Evolutionary conservation across 2,888 invertebrate species (phyloP).

Genomic region (Aleiodes leptofemur): DNA sequence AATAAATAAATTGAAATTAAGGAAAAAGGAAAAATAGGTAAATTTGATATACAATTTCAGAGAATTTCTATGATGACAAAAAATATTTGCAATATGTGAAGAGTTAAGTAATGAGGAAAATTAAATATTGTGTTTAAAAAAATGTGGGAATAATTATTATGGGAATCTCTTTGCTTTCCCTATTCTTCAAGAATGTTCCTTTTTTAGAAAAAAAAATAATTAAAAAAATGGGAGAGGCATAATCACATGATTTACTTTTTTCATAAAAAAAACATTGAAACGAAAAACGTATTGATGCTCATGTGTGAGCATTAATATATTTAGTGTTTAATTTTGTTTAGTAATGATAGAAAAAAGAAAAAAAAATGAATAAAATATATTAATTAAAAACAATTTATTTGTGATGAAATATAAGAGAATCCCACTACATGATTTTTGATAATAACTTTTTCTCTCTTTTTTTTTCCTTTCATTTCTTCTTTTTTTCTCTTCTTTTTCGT

Average conservation of each 20-base stretch:
- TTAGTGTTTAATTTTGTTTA: conserved; percentile 66
- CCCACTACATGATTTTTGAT: conserved; percentile 14
- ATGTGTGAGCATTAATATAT: conserved; percentile 56
- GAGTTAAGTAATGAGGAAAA: no score
- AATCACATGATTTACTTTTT: not conserved
- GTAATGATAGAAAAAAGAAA: conserved; percentile 57
- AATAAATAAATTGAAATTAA: conserved; percentile 11
- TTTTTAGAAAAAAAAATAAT: not conserved
- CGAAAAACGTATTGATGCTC: conserved; percentile 57
- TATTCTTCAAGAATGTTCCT: not conserved
- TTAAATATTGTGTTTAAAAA: no score
- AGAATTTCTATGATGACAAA: no score
- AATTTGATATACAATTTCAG: no score
- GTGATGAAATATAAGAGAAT: conserved; percentile 22
- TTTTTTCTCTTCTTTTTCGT: conserved; percentile 23
- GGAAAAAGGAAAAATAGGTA: not conserved
- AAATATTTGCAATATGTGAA: no score
- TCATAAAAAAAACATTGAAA: conserved; percentile 47
- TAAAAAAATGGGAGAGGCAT: not conserved
- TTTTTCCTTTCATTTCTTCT: not conserved
- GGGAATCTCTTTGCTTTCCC: no score
- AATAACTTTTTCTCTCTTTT: not conserved
- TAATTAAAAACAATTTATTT: conserved; percentile 12
- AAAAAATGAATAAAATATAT: conserved; percentile 55
- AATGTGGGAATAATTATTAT: no score